Conservation (phyloP, 2,113 vertebrate genomes). For the Mesocricetus auratus region DNA sequence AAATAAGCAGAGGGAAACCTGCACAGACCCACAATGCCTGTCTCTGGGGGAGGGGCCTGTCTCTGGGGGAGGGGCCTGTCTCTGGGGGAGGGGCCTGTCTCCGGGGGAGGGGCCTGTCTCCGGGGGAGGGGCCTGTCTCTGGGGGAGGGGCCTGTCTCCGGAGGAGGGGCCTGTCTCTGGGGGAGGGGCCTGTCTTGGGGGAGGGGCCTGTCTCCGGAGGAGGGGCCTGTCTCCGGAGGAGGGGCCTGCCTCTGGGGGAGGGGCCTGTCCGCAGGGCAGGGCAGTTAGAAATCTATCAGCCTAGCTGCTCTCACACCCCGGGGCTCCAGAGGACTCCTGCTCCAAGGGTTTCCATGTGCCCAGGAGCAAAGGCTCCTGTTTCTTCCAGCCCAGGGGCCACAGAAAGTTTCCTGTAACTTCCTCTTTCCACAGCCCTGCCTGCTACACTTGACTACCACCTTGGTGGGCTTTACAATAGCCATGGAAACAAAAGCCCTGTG, state of each 20-base stretch:
- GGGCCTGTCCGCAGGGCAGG: not conserved
- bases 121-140: slow-evolving; percentile 8
- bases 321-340: slow-evolving; percentile 45
- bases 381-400: not conserved
- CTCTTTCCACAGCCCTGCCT: not conserved
- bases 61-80: slow-evolving; percentile 39
- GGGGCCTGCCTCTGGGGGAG: not conserved
- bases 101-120: slow-evolving; percentile 38
- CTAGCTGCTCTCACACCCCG: slow-evolving; percentile 60
- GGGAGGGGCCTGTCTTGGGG: slow-evolving; percentile 53
- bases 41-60: not conserved
- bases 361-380: not conserved
- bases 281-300: slow-evolving; percentile 27
- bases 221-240: slow-evolving; percentile 55
- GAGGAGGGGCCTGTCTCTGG: not conserved
- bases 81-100: slow-evolving; percentile 54
- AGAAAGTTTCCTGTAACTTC: not conserved
- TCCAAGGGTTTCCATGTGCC: not conserved
- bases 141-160: slow-evolving; percentile 45
- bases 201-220: not conserved
- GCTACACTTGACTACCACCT: not conserved
- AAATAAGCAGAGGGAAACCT: slow-evolving; percentile 71
- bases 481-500: not conserved
- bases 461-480: not conserved
- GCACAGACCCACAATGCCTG: not conserved